Conservation (phyloP, 2,797 vertebrate genomes). For the Mormyrus proboscirostris region DNA sequence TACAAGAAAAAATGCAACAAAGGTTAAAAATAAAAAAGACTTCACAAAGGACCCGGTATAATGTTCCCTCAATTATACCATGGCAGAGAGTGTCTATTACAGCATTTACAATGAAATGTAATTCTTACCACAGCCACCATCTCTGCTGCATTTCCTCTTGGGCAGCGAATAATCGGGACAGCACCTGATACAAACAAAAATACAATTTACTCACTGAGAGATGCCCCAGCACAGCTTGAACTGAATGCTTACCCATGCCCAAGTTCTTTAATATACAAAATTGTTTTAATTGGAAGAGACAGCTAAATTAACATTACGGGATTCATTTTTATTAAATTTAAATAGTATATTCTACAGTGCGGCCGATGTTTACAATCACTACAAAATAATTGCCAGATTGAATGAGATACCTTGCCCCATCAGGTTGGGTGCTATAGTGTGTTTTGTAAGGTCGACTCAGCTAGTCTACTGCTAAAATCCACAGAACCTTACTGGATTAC, state of each 20-base stretch:
- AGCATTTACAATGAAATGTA: not conserved
- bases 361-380: not conserved
- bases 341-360: not conserved
- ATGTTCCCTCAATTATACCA: not conserved
- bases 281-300: not conserved
- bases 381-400: not conserved
- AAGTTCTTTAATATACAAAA: not conserved
- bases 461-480: not conserved
- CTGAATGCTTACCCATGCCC: not conserved
- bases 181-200: constrained; percentile 65
- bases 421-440: not conserved
- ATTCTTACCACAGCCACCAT: constrained; percentile 93
- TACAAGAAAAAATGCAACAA: not conserved
- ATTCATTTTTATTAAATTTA: not conserved
- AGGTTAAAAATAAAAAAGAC: not conserved
- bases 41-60: constrained; percentile 12
- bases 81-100: not conserved
- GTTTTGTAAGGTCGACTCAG: not conserved
- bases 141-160: constrained; percentile 93
- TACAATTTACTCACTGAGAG: constrained; percentile 9
- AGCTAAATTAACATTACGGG: not conserved
- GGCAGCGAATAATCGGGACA: constrained; percentile 93
- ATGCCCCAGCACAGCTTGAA: not conserved
- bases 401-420: not conserved
- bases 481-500: not conserved